Base-by-base conservation (phyloP, 1,140 invertebrate genomes). In the Brachionus plicatilis region DNA sequence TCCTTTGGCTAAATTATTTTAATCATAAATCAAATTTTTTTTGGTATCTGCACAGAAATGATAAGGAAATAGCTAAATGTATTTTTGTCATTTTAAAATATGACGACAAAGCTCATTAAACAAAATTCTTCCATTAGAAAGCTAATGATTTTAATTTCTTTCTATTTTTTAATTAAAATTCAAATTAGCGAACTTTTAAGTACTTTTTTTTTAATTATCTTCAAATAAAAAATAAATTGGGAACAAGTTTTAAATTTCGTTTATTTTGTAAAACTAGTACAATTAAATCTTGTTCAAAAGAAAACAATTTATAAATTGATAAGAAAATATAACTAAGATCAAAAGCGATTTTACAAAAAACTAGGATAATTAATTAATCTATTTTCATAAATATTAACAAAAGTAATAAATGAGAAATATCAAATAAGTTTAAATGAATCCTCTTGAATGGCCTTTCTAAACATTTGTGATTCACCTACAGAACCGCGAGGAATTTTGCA, bases 241-340 rank as follows among this genome's bases (percentile, higher is more conserved):
- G 2, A 60, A 20, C 9, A 60, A 60, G 8, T 60, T 60, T 24
- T 24, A 20, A 60, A 20, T 60, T 20, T 60, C 4, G 5, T 60
- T 60, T 60, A 60, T 60, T 60, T 24, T 60, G 53, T 60, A 60
- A 60, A 60, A 17, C 11, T 70, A 70, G 3, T 12, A 70, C 11
- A 70, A 70, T 70, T 70, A 70, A 37, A 70, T 70, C 37, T 70
- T 37, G 9, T 70, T 70, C 3, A 70, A 70, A 70, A 70, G 29
- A 33, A 70, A 37, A 33, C 11, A 65, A 65, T 24, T 65, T 65
- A 24, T 65, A 41, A 68, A 68, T 17, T 68, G 17, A 70, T 70
- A 70, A 20, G 24, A 70, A 70, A 70, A 70, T 70, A 70, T 70
- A 37, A 60, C 20, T 60, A 60, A 20, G 53, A 60, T 60, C 53